Evolutionary conservation across 2,113 vertebrate species (phyloP), one percentile per base, ranked within the genome.

Genomic region (Abramis brama): DNA sequence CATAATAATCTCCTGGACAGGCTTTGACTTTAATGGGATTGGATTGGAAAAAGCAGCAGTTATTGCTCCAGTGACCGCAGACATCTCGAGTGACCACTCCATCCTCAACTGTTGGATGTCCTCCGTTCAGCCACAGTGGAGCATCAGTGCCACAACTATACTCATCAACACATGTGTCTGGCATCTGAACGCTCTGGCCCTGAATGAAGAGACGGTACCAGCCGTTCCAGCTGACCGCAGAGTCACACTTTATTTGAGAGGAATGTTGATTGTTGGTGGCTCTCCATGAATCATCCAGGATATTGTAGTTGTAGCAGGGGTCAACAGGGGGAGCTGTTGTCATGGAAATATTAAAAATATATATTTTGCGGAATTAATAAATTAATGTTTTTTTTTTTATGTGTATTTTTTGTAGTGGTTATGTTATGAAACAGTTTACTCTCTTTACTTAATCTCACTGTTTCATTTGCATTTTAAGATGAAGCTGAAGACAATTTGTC

Each of bases 21-120:
- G 78, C 78, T 80, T 80, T 80, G 36, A 80, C 57, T 25, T 15
- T 62, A 27, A 80, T 80, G 36, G 78, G 57, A 80, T 80, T 80
- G 78, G 78, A 80, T 5, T 45, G 78, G 57, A 64, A 62, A 62
- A 0, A 0, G 6, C 78, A 80, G 78, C 78, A 80, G 59, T 80
- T 7, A 80, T 62, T 62, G 7, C 2, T 1, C 78, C 78, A 80
- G 59, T 80, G 55, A 43, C 78, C 78, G 2, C 79, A 81, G 15
- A 81, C 60, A 19, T 66, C 25, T 50, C 79, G 60, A 25, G 59
- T 66, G 39, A 66, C 79, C 59, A 66, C 60, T 81, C 79, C 79
- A 47, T 81, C 79, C 43, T 81, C 79, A 81, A 81, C 57, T 17
- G 33, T 27, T 60, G 78, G 78, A 45, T 80, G 78, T 64, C 13